phyloP scores from a whole-genome alignment of 2,888 invertebrate genomes.

The Spicauda simplicius region DNA sequence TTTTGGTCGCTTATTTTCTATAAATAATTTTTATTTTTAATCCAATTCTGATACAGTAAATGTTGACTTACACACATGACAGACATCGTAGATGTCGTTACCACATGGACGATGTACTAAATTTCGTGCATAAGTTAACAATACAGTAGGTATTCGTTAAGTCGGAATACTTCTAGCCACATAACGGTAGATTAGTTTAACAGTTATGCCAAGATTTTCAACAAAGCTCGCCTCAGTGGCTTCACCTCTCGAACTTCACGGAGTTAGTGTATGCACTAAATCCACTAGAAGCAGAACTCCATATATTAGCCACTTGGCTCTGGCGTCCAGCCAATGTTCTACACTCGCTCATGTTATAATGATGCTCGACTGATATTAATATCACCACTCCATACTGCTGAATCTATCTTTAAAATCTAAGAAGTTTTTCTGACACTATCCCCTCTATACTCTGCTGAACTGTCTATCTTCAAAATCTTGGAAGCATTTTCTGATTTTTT shows the following conservation, averaged over 20 bases:
- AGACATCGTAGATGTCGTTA: too few species aligned
- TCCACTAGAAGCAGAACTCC: slow-evolving; percentile 36
- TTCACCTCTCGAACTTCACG: slow-evolving; percentile 31
- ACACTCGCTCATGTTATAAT: slow-evolving; percentile 31
- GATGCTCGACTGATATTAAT: slow-evolving; percentile 39
- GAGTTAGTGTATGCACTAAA: slow-evolving; percentile 34
- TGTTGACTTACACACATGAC: too few species aligned
- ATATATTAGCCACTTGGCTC: slow-evolving; percentile 42
- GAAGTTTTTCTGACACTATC: slow-evolving; percentile 15
- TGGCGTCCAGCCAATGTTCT: slow-evolving; percentile 46
- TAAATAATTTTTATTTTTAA: too few species aligned
- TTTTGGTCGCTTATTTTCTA: too few species aligned
- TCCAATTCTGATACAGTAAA: too few species aligned
- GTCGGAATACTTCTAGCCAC: background rate
- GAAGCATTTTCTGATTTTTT: slow-evolving; percentile 14
- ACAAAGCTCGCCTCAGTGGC: slow-evolving; percentile 13
- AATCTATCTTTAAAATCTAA: slow-evolving; percentile 29
- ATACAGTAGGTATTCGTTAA: background rate
- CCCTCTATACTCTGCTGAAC: slow-evolving; percentile 22
- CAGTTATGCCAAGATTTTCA: slow-evolving; percentile 27
- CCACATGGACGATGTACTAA: too few species aligned
- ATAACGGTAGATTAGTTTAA: slow-evolving; percentile 3
- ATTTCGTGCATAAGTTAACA: background rate
- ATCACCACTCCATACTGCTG: slow-evolving; percentile 40
- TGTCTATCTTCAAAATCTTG: slow-evolving; percentile 24